Conservation (phyloP, 1,140 invertebrate genomes). For the Magallana gigas region DNA sequence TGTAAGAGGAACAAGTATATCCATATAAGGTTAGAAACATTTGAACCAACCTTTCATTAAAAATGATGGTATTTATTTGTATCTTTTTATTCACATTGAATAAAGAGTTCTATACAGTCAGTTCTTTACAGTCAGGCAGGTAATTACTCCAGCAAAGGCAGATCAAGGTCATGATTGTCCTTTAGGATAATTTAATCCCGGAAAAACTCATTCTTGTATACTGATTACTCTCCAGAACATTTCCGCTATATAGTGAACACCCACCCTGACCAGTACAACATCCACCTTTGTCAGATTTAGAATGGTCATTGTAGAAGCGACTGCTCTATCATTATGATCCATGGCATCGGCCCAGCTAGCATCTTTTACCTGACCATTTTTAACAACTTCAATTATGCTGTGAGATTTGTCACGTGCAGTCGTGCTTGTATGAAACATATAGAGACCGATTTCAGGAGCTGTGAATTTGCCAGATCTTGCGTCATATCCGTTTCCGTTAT, state of each 20-base stretch:
- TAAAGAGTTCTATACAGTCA: too few species aligned
- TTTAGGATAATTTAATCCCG: neutral
- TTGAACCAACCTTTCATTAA: too few species aligned
- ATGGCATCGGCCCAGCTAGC: conserved; percentile 19
- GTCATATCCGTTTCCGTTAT: conserved; percentile 49
- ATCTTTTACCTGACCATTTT: conserved; percentile 8
- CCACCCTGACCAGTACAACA: neutral
- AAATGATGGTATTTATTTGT: too few species aligned
- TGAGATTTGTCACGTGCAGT: neutral
- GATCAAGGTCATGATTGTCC: neutral
- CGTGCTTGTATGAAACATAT: conserved; percentile 39
- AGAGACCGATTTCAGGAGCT: conserved; percentile 42
- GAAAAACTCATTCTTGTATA: neutral
- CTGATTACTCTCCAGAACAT: neutral
- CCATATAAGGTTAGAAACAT: too few species aligned
- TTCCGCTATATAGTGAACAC: neutral
- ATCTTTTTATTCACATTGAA: too few species aligned
- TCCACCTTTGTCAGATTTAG: neutral
- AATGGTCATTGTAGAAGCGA: neutral
- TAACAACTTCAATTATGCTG: neutral
- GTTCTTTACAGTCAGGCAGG: too few species aligned
- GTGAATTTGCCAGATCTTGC: conserved; percentile 41
- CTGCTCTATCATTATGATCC: conserved; percentile 9
- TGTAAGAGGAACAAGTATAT: too few species aligned
- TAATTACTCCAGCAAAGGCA: too few species aligned